A percentile compares a stretch with the other conserved stretches of the same genome.
These are phyloP conservation scores for Falco punctatus DNA, from an alignment of 2,113 vertebrate genomes.

Conservation along the genomic window DNA sequence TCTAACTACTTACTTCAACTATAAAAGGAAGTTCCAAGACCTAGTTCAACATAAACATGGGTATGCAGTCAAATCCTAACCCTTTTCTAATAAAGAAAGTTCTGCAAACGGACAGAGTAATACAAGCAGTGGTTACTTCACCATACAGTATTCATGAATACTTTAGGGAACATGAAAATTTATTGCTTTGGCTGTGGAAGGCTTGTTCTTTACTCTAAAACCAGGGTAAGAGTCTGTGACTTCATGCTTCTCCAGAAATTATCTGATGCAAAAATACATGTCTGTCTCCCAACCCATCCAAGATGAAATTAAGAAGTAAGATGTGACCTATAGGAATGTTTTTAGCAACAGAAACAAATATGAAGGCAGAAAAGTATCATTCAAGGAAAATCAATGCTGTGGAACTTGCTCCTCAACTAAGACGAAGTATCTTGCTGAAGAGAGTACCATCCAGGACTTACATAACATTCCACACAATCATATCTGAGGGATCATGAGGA, in stretches of 20 bases:
- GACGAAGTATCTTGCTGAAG: not conserved
- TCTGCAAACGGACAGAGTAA: not conserved
- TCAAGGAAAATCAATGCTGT: not conserved
- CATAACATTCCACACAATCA: not conserved
- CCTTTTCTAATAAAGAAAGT: constrained; percentile 4
- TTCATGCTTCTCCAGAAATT: not conserved
- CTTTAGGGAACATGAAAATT: not conserved
- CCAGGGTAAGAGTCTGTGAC: not conserved
- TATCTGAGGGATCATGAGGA: not conserved
- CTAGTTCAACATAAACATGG: not conserved
- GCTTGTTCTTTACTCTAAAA: not conserved
- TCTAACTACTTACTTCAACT: not conserved
- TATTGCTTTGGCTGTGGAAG: not conserved
- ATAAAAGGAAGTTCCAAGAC: not conserved
- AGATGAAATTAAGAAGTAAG: not conserved
- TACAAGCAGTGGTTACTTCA: not conserved
- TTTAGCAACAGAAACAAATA: not conserved
- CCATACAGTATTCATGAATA: not conserved
- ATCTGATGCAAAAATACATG: not conserved
- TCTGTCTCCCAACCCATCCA: not conserved
- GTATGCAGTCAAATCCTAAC: not conserved
- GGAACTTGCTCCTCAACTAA: not conserved
- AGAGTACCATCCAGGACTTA: not conserved
- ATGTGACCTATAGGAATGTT: not conserved
- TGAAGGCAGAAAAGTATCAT: not conserved